Base-by-base conservation (phyloP, 2,888 invertebrate species). In the Apodemia mormo region DNA sequence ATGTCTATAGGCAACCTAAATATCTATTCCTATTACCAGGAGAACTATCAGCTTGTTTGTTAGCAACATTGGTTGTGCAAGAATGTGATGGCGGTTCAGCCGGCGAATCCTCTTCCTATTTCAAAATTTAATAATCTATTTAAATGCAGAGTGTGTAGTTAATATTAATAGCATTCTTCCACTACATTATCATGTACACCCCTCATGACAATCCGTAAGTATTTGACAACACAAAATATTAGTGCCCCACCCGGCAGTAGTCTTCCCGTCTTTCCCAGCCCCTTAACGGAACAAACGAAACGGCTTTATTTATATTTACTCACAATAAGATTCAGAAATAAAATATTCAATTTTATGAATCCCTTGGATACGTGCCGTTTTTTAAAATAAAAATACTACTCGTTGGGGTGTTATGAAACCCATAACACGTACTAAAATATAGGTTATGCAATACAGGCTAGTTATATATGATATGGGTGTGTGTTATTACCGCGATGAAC, bases 261-360 rank as follows among this genome's bases (percentile, higher is more conserved):
- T 14, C 49, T 4, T n/a, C n/a, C n/a, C 12, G 49, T 49, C 49
- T 49, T 49, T 52, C 22, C 52, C 52, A 2, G 52, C 52, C 52
- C 52, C 2, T 5, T n/a, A n/a, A 52, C n/a, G 7, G 8, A 52
- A 52, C 52, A 52, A n/a, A 52, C 52, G 8, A 52, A 52, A 52
- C 8, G n/a, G 7, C 52, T 8, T 52, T 52, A 1, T 52, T 52
- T 52, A 52, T 52, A 52, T 52, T 52, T 52, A 52, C n/a, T 52
- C 52, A n/a, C 52, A 52, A 52, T 52, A 52, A 52, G 52, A 52
- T 52, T 52, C 52, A 7, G n/a, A 52, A 52, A 52, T 52, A 52
- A 52, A 52, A 52, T 52, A 52, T 52, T 52, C 52, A 54, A 54
- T 54, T 54, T 54, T 54, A 54, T 54, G 52, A 54, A 54, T 54